Conservation (phyloP, 2,888 invertebrate genomes). For the Amphipoea lucens region DNA sequence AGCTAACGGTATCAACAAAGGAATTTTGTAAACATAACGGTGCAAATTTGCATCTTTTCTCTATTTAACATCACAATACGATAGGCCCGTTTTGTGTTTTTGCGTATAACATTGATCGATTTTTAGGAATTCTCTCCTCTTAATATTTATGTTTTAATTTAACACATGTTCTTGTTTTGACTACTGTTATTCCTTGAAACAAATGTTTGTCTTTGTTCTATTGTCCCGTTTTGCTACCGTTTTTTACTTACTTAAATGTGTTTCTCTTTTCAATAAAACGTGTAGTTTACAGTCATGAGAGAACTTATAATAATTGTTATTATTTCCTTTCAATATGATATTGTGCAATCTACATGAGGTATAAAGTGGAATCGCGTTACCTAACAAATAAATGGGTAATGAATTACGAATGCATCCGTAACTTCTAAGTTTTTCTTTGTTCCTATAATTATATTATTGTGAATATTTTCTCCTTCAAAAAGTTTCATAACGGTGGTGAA, state of each 20-base stretch:
- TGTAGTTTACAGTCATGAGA: conserved; percentile 27
- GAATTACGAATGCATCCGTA: conserved; percentile 6
- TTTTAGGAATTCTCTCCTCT: conserved; percentile 69
- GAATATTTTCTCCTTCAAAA: not conserved
- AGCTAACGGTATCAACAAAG: conserved; percentile 80
- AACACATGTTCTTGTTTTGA: conserved; percentile 81
- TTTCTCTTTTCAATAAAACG: conserved; percentile 39
- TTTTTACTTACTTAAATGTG: conserved; percentile 37
- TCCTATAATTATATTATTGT: not conserved
- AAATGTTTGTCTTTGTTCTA: conserved; percentile 70
- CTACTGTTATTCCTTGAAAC: conserved; percentile 76
- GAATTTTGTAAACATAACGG: conserved; percentile 88
- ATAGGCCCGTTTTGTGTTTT: conserved; percentile 73
- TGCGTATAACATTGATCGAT: conserved; percentile 54
- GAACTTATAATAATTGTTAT: conserved; percentile 14
- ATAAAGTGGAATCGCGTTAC: not conserved
- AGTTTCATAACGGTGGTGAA: not conserved
- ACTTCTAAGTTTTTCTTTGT: not conserved
- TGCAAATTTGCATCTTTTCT: conserved; percentile 83
- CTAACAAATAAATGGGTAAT: conserved; percentile 4
- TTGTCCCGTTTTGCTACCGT: conserved; percentile 58
- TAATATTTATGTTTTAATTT: conserved; percentile 69
- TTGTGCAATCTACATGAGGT: not conserved
- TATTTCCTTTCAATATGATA: conserved; percentile 16
- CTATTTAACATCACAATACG: conserved; percentile 83